Evolutionary conservation across 1,140 invertebrate species (phyloP), one percentile per base, ranked within the genome.

Genomic region (Homarus americanus): DNA sequence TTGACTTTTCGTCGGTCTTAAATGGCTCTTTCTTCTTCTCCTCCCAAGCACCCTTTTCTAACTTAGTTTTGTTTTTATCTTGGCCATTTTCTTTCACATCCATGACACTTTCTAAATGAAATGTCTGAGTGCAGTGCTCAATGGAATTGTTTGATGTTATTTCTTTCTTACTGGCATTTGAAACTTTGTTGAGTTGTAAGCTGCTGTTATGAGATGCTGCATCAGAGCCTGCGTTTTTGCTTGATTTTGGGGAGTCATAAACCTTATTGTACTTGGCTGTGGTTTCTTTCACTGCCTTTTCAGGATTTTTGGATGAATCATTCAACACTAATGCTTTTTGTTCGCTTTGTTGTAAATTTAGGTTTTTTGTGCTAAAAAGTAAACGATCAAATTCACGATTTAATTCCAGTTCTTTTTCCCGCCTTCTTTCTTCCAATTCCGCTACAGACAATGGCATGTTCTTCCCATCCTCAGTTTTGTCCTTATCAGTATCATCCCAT

Each of bases 311-410:
- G 34, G 44, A 58, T 9, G 34, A 76, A 32, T 87, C 73, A 38
- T 78, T 87, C 44, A 78, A n/a, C 40, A 87, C 73, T 36, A 78
- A 15, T 38, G 84, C 20, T 40, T 63, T 87, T 49, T 78, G 76
- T 49, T 90, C 88, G 44, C 34, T 53, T 53, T 72, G 87, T 32
- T 89, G 58, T 24, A 73, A 10, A 73, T 28, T 53, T 53, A 73
- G 7, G 28, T 36, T 76, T 72, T 92, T 92, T 28, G 91, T 92
- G 73, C 91, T 92, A 34, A 84, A 84, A 24, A 92, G 82, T 10
- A 92, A 38, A 4, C 91, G 80, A 69, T 92, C 91, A 89, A 92
- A 92, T 73, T 92, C 91, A 17, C 91, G 79, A 66, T 92, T 87
- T 34, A 92, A 69, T 73, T 92, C 91, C 17, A 73, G 28, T n/a